Evolutionary conservation across 2,797 vertebrate genomes (phyloP).

Genomic region (Nannoperca australis): DNA sequence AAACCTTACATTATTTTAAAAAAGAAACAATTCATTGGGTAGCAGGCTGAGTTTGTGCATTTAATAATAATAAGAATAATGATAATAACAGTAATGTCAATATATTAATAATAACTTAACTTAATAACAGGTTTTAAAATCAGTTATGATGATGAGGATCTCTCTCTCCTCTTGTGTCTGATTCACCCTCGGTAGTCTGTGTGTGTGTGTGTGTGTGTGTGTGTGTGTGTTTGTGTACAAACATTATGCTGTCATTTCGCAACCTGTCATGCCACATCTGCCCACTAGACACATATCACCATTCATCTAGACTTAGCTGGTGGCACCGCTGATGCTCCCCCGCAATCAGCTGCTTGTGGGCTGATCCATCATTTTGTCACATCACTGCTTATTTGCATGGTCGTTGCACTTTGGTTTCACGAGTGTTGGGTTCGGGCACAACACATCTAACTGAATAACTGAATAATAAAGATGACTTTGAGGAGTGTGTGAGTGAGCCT

Average conservation of each 20-base stretch:
- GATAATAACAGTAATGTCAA: neutral
- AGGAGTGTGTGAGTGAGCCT: neutral
- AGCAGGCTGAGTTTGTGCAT: neutral
- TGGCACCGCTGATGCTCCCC: slow-evolving; percentile 5
- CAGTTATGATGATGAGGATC: neutral
- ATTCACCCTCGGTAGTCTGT: neutral
- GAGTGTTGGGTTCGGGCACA: slow-evolving; percentile 6
- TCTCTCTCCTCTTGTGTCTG: neutral
- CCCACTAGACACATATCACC: slow-evolving; percentile 17
- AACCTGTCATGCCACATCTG: neutral
- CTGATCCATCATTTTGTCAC: slow-evolving; percentile 3
- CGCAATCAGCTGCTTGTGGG: neutral
- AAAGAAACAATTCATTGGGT: neutral
- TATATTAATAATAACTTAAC: neutral
- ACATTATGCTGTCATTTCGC: slow-evolving; percentile 32
- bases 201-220: neutral
- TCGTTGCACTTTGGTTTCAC: neutral
- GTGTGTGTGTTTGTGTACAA: slow-evolving; percentile 26
- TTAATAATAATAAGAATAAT: neutral
- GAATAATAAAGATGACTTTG: too few relatives aligned
- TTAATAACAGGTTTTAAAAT: neutral
- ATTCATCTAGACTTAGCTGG: neutral
- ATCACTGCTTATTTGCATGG: neutral
- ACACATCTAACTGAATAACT: neutral
- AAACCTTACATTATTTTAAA: neutral